Evolutionary conservation across 92 coral and sea anemone genomes (phyloP).

Genomic region (Scolanthus callimorphus): DNA sequence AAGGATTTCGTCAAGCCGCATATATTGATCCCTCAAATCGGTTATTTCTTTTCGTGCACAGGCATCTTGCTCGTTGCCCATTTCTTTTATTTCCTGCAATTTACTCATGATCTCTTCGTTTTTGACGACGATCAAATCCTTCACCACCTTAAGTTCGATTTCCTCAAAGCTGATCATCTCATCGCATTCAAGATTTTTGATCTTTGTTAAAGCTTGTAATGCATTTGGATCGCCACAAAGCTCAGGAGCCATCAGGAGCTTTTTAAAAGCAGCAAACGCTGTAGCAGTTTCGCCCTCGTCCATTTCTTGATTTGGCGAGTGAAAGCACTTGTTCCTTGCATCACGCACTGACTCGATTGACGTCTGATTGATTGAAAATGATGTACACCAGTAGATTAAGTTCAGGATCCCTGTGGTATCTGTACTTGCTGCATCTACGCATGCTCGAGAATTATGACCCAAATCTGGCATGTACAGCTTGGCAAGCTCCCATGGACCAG

Average conservation of each 20-base stretch:
- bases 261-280: slow-evolving; percentile 52
- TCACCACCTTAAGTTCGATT: slow-evolving; percentile 13
- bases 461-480: slow-evolving; percentile 69
- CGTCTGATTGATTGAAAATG: slow-evolving; percentile 43
- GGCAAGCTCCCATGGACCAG: slow-evolving; percentile 85
- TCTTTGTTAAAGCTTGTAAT: slow-evolving; percentile 21
- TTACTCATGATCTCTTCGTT: slow-evolving; percentile 13
- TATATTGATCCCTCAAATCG: no score
- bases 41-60: not conserved
- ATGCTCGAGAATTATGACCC: slow-evolving; percentile 31
- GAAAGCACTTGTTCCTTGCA: slow-evolving; percentile 71
- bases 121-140: slow-evolving; percentile 3
- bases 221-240: slow-evolving; percentile 44
- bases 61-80: not conserved
- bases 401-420: slow-evolving; percentile 74
- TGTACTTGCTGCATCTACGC: slow-evolving; percentile 42
- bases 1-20: no score
- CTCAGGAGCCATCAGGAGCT: slow-evolving; percentile 65
- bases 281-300: slow-evolving; percentile 38
- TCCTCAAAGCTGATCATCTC: slow-evolving; percentile 40
- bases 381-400: slow-evolving; percentile 54
- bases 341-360: slow-evolving; percentile 53
- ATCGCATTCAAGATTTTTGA: slow-evolving; percentile 20
- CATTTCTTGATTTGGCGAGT: slow-evolving; percentile 55
- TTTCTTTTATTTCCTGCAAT: not conserved